phyloP scores from a whole-genome alignment of 2,113 vertebrate genomes.

The Eira barbara region DNA sequence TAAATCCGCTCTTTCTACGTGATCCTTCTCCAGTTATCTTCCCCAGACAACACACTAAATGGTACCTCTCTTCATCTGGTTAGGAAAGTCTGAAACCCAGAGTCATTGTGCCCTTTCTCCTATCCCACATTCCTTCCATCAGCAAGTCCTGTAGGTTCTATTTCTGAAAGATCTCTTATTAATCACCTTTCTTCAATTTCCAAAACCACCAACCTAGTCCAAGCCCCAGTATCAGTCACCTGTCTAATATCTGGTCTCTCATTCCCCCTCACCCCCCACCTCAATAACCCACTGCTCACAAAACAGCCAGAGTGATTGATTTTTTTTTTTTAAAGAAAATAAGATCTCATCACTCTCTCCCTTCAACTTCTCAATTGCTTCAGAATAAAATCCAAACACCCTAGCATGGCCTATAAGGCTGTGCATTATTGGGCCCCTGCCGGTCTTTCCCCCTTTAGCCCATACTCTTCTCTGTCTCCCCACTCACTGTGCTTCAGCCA shows the following conservation, averaged over 20 bases:
- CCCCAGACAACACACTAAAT: background rate
- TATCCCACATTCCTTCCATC: background rate
- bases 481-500: background rate
- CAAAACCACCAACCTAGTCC: constrained; percentile 8
- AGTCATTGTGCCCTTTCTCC: background rate
- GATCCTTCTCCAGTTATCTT: background rate
- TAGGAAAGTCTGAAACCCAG: background rate
- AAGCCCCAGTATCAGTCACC: background rate
- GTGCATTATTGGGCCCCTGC: background rate
- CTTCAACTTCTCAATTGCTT: background rate
- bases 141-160: background rate
- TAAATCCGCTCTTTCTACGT: background rate
- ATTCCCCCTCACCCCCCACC: background rate
- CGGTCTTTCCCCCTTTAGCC: background rate
- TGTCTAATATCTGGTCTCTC: background rate
- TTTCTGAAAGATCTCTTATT: constrained; percentile 19
- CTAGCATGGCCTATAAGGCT: background rate
- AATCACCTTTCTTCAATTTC: constrained; percentile 16
- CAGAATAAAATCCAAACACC: constrained; percentile 35
- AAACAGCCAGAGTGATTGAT: background rate
- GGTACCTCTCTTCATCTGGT: background rate
- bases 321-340: background rate
- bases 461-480: background rate
- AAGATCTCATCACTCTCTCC: background rate
- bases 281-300: background rate